Evolutionary conservation across 2,888 invertebrate species (phyloP), one percentile per base, ranked within the genome.

Genomic region (Hoplodrina ambigua): DNA sequence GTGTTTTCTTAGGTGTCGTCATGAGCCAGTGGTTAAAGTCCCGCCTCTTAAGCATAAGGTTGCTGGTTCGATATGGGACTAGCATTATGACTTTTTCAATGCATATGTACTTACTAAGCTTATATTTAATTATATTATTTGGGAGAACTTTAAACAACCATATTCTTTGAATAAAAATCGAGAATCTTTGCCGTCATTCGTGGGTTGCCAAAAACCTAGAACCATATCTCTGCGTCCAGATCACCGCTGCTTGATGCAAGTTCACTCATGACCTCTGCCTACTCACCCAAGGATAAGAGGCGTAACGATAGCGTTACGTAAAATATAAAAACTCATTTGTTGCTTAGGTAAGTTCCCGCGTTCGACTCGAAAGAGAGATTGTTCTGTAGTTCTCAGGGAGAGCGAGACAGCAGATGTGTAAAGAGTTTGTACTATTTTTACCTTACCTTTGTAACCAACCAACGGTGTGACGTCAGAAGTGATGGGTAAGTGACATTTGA

Each of bases 301-400:
- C 75, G 75, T 74, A 74, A 80, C 55, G 54, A 30, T 62, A 62
- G 15, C 54, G 44, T 82, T 82, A 82, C 74, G 78, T 82, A 79
- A 78, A 67, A 78, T 64, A 78, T 70, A 81, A 78, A 82, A 82
- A 78, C 73, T 78, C 75, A 78, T 78, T 82, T 67, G 66, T 66
- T 66, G 79, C 74, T 67, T 79, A 67, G 60, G 55, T 78, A 78
- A 76, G 77, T 81, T 76, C 81, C 72, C 82, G 78, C 80, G 82
- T 67, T 61, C 73, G 56, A 73, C 50, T 73, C 67, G 74, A 63
- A 72, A 82, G 78, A 78, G 77, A 78, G 83, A 82, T 82, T 79
- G 78, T 78, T 82, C 75, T 79, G n/a, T 52, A 52, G 60, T 78
- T 82, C 78, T 73, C 83, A 78, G 66, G 74, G n/a, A 10, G 83